Evolutionary conservation across 2,797 vertebrate species (phyloP), one percentile per base, ranked within the genome.

Genomic region (Acanthurus leucopareius): DNA sequence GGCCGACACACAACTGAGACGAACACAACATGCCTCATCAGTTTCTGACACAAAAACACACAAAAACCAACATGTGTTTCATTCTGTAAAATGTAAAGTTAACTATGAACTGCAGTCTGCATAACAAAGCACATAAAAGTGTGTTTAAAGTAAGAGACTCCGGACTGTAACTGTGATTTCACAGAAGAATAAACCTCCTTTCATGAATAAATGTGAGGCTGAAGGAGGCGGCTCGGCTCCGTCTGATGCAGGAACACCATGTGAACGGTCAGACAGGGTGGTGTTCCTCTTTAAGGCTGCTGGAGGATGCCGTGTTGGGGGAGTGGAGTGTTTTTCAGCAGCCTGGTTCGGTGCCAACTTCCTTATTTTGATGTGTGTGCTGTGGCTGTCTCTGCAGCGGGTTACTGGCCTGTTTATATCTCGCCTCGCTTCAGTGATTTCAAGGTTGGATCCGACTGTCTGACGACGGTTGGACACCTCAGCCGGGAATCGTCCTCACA

Each of bases 241-340:
- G 28, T 4, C 28, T 28, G 28, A 28, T 28, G 28, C 2, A 54
- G 52, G 49, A 74, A 32, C 42, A 40, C 1, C 47, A 28, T 28
- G 63, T 38, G 32, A 69, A 22, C 53, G 8, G 59, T 58, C 53
- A 45, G 16, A 22, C 40, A 2, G 38, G 3, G 61, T 16, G 40
- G 19, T 56, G 69, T 79, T 80, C 69, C 82, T 79, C 77, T 79
- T 68, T 63, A 56, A 66, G 71, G 57, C 47, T 17, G 53, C 13
- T 1, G 0, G 49, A 56, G 60, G 75, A 45, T 45, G 69, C 61
- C 15, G 22, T 38, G 66, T 20, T 4, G 49, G 20, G 66, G 62
- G 49, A 56, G 62, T 44, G 64, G n/a, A n/a, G n/a, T n/a, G n/a
- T n/a, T 65, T 73, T 51, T 61, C 54, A 51, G 58, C 59, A 4